phyloP scores from a whole-genome alignment of 2,113 vertebrate species.

The Corapipo altera region DNA sequence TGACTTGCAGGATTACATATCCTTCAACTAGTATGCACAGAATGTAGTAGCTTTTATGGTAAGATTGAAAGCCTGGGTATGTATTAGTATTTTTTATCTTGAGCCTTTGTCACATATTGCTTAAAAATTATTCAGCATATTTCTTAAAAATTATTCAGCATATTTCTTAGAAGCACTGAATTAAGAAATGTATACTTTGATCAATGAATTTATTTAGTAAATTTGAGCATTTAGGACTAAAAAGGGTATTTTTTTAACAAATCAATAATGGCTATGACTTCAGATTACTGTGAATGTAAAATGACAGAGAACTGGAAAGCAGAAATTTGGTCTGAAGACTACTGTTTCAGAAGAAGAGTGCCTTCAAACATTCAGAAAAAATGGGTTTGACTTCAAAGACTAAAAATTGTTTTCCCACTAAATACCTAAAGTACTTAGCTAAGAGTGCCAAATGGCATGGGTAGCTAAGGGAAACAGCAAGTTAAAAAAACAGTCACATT shows the following conservation, averaged over 20 bases:
- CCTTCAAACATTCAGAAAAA: neutral
- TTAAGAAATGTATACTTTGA: neutral
- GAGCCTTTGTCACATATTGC: neutral
- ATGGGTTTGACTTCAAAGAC: neutral
- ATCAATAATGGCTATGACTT: neutral
- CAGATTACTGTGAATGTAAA: neutral
- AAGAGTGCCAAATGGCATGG: neutral
- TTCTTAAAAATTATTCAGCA: neutral
- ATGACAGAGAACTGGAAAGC: neutral
- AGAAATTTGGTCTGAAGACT: neutral
- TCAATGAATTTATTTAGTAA: neutral
- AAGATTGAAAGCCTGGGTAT: neutral
- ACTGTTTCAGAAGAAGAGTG: neutral
- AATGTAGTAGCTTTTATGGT: neutral
- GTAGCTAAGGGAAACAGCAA: neutral
- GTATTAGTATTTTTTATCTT: neutral
- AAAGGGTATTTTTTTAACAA: neutral
- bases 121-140: neutral
- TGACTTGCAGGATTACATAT: neutral
- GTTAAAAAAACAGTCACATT: neutral
- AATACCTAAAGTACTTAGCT: neutral
- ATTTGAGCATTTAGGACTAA: neutral
- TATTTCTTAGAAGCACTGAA: neutral
- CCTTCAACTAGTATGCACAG: neutral
- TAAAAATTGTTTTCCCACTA: neutral